Conservation (phyloP, 2,888 invertebrate genomes). For the Carcina quercana region DNA sequence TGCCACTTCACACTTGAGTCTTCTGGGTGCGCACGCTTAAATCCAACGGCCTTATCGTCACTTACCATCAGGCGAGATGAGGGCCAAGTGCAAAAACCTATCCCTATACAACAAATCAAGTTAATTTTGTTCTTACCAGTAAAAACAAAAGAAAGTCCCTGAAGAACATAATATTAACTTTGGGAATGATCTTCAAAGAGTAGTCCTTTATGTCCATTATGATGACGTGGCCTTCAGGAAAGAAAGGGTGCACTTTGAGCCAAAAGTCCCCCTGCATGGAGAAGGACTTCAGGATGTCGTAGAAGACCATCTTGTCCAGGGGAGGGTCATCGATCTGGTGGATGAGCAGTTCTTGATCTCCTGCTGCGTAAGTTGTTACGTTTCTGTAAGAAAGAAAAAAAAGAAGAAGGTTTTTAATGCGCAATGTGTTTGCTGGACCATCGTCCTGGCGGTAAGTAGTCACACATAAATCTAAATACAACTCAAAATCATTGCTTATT, state of each 20-base stretch:
- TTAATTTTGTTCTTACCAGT: no score
- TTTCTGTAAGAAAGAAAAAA: conserved; percentile 28
- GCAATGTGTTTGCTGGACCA: no score
- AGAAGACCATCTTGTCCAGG: conserved; percentile 43
- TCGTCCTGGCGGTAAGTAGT: no score
- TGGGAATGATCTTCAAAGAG: conserved; percentile 41
- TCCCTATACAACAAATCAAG: no score
- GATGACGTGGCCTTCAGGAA: conserved; percentile 46
- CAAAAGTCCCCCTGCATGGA: conserved; percentile 43
- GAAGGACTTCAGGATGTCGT: conserved; percentile 44
- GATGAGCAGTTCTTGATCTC: conserved; percentile 40
- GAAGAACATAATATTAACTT: conserved; percentile 46
- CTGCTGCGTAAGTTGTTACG: conserved; percentile 32
- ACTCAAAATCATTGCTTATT: no score
- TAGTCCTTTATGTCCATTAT: conserved; percentile 46
- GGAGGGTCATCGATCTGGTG: conserved; percentile 40
- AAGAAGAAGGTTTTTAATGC: no score
- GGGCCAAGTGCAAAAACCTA: no score
- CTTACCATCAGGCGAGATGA: no score
- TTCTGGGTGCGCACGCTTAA: no score
- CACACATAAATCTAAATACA: no score
- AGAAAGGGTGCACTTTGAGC: conserved; percentile 27
- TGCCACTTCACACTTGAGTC: no score
- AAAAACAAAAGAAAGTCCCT: conserved; percentile 47
- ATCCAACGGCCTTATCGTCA: no score